phyloP scores from a whole-genome alignment of 2,113 vertebrate species.

The Sapayoa aenigma region DNA sequence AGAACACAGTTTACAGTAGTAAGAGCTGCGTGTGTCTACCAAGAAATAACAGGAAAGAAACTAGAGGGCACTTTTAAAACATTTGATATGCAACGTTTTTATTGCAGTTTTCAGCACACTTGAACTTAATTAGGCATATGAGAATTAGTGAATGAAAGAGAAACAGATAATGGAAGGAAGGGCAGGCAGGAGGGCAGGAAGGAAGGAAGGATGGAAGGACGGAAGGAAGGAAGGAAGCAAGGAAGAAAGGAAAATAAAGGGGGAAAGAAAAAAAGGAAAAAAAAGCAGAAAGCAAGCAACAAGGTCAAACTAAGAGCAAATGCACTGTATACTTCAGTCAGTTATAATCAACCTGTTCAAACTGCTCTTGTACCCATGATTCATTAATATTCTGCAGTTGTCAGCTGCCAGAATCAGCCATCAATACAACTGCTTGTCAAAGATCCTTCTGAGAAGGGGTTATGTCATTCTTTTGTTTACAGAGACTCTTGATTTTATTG shows the following conservation, averaged over 20 bases:
- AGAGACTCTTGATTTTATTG: background rate
- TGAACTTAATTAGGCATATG: background rate
- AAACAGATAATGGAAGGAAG: background rate
- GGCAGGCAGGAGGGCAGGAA: background rate
- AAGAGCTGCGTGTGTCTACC: background rate
- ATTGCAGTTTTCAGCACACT: background rate
- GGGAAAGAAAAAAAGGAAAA: background rate
- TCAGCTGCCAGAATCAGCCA: background rate
- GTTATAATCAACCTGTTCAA: slow-evolving; percentile 22
- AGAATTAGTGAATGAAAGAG: background rate
- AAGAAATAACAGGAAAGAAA: background rate
- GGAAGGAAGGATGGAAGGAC: background rate
- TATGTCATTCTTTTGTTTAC: background rate
- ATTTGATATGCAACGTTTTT: background rate
- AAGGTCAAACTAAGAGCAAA: slow-evolving; percentile 32
- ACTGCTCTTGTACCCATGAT: background rate
- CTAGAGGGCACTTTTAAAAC: background rate
- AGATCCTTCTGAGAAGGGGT: background rate
- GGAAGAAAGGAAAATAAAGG: too few relatives aligned
- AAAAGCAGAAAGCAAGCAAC: background rate
- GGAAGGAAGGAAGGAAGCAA: background rate
- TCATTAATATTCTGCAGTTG: slow-evolving; percentile 35
- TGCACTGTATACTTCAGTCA: background rate
- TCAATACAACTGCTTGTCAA: slow-evolving; percentile 29
- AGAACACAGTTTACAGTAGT: background rate